Conservation (phyloP, 2,113 vertebrate genomes). For the Octodon degus region DNA sequence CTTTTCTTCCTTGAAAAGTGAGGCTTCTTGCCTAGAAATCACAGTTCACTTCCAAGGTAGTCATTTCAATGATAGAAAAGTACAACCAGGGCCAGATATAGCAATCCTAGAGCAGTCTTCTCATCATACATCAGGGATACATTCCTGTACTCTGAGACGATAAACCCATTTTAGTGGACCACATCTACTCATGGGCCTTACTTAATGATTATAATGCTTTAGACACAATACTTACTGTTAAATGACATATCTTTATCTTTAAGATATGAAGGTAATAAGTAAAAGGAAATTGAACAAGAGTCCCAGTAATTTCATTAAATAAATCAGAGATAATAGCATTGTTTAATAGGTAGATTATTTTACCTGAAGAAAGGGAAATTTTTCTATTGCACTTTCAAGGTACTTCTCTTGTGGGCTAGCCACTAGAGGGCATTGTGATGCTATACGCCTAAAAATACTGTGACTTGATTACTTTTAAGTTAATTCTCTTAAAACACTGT, state of each 20-base stretch:
- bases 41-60: background rate
- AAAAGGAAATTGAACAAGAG: background rate
- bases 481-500: constrained; percentile 57
- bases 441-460: constrained; percentile 66
- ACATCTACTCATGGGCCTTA: background rate
- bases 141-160: background rate
- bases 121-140: background rate
- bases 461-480: constrained; percentile 67
- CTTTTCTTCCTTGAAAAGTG: constrained; percentile 17
- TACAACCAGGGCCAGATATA: background rate
- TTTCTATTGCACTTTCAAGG: constrained; percentile 37
- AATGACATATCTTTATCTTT: constrained; percentile 44
- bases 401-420: constrained; percentile 38
- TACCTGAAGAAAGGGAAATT: background rate
- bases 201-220: background rate
- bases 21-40: background rate
- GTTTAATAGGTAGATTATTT: background rate
- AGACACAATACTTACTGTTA: constrained; percentile 24
- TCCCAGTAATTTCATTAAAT: background rate
- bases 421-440: constrained; percentile 82
- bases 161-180: background rate
- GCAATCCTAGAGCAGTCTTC: background rate
- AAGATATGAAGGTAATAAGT: background rate
- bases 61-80: constrained; percentile 13
- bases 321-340: background rate